phyloP scores from a whole-genome alignment of 2,888 invertebrate species.

The Balanococcus diminutus region DNA sequence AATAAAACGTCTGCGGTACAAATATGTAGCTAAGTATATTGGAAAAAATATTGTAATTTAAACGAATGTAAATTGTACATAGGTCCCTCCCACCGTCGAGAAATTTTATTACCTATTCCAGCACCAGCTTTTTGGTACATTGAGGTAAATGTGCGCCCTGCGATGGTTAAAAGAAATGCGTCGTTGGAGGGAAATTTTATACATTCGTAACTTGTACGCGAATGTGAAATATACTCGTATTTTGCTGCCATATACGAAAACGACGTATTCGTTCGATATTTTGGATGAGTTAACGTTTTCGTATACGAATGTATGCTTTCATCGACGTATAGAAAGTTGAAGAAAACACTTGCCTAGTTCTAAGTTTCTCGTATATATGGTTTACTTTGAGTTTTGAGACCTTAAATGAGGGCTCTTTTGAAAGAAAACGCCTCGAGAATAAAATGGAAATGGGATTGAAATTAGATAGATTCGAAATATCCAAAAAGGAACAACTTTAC shows the following conservation, averaged over 20 bases:
- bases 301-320: not conserved
- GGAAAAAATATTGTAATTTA: slow-evolving; percentile 2
- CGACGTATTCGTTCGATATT: not conserved
- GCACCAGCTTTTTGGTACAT: not conserved
- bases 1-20: not conserved
- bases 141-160: not conserved
- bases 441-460: no score
- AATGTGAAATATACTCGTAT: not conserved
- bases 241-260: not conserved
- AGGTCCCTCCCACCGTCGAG: not conserved
- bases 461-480: no score
- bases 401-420: no score
- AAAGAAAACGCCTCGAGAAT: no score
- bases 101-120: not conserved
- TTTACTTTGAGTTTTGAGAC: not conserved
- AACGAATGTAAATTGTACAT: not conserved
- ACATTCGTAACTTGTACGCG: not conserved
- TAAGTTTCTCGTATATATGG: not conserved
- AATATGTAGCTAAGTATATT: not conserved
- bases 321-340: not conserved
- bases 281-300: not conserved
- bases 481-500: no score
- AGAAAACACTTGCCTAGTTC: not conserved
- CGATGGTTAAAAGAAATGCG: not conserved
- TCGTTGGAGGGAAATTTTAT: not conserved